These are phyloP conservation scores for Sylvietta virens DNA, from an alignment of 2,113 vertebrate genomes.

Conservation along the genomic window DNA sequence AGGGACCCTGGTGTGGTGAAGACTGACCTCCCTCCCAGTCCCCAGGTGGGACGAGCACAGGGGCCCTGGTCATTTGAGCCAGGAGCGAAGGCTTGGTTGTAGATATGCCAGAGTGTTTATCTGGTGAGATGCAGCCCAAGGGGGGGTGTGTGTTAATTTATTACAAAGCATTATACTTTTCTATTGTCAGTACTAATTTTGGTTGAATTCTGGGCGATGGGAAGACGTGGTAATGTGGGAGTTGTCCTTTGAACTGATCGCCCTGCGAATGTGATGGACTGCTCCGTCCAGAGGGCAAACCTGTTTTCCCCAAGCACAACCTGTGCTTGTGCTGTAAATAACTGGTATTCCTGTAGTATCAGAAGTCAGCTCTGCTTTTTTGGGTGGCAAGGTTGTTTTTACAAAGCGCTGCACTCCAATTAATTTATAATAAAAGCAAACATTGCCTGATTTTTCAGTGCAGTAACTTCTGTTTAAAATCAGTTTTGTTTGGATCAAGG, in stretches of 20 bases:
- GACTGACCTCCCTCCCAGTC: background rate
- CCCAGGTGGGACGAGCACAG: background rate
- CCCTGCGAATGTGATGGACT: background rate
- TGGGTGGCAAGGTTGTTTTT: slow-evolving; percentile 17
- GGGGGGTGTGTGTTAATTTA: slow-evolving; percentile 26
- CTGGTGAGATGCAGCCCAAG: background rate
- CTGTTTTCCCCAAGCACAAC: background rate
- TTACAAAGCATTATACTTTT: slow-evolving; percentile 42
- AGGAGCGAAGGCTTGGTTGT: background rate
- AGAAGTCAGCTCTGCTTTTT: slow-evolving; percentile 27
- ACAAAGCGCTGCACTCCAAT: background rate
- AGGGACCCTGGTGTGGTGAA: background rate
- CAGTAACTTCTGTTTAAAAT: background rate
- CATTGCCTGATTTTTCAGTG: background rate
- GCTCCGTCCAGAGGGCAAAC: background rate
- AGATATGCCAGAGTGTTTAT: background rate
- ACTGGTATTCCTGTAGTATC: background rate
- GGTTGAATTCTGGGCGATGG: background rate
- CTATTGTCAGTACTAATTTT: background rate
- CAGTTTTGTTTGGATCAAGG: background rate
- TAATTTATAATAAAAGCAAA: slow-evolving; percentile 55
- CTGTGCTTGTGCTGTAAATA: slow-evolving; percentile 11
- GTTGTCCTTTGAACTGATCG: background rate
- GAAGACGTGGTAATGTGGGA: background rate
- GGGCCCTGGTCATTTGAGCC: background rate